Evolutionary conservation across 1,140 invertebrate genomes (phyloP).

Genomic region (Pachyrhynchus sulphureomaculatus): DNA sequence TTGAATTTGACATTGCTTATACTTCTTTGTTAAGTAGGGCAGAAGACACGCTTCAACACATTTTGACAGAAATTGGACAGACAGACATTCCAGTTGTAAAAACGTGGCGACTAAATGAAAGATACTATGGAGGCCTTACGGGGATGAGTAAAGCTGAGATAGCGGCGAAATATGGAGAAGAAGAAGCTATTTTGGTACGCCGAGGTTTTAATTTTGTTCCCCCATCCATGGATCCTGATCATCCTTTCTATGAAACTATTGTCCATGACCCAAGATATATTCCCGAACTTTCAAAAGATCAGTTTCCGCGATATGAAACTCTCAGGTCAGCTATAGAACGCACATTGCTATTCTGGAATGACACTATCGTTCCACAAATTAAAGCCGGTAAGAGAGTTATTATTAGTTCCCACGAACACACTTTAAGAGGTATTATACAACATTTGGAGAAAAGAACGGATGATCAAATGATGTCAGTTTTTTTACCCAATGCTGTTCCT

Average conservation of each 20-base stretch:
- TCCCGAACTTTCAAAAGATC: slow-evolving; percentile 71
- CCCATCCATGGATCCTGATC: slow-evolving; percentile 81
- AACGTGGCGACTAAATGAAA: slow-evolving; percentile 92
- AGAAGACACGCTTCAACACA: slow-evolving; percentile 78
- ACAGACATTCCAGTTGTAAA: slow-evolving; percentile 77
- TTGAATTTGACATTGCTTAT: slow-evolving; percentile 86
- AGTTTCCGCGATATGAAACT: slow-evolving; percentile 92
- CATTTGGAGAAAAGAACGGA: slow-evolving; percentile 89
- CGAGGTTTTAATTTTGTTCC: slow-evolving; percentile 91
- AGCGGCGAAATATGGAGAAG: slow-evolving; percentile 92
- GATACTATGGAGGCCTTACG: slow-evolving; percentile 92
- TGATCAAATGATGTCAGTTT: slow-evolving; percentile 86
- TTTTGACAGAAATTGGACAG: slow-evolving; percentile 81
- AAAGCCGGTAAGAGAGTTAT: slow-evolving; percentile 88
- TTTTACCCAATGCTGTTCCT: slow-evolving; percentile 94
- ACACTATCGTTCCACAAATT: slow-evolving; percentile 88
- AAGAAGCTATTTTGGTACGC: slow-evolving; percentile 90
- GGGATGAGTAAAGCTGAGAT: slow-evolving; percentile 95
- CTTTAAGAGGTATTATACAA: slow-evolving; percentile 91
- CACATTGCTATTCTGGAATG: slow-evolving; percentile 93
- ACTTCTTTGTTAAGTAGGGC: slow-evolving; percentile 90
- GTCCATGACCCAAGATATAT: slow-evolving; percentile 79
- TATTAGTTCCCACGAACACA: slow-evolving; percentile 96
- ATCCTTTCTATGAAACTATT: slow-evolving; percentile 81
- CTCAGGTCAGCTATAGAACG: slow-evolving; percentile 87